A percentile compares a stretch with the other conserved stretches of the same genome.
phyloP scores from a whole-genome alignment of 2,888 invertebrate genomes.

The Mimachlamys varia region DNA sequence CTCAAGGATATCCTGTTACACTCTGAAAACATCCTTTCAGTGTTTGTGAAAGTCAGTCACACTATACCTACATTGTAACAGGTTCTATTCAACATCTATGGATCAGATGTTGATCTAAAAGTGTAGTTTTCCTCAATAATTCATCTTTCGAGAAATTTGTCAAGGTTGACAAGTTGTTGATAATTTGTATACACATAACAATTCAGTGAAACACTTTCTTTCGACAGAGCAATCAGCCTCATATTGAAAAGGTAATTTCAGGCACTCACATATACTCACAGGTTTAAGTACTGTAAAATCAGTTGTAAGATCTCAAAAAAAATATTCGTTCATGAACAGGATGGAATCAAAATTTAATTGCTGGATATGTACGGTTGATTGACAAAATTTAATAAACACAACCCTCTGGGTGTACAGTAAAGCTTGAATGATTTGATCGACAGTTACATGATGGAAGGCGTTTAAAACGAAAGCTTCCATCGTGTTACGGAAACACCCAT shows the following conservation, averaged over 20 bases:
- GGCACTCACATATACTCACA: not conserved
- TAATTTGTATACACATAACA: not conserved
- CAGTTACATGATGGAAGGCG: not conserved
- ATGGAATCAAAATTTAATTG: not conserved
- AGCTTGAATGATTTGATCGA: not conserved
- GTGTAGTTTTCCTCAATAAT: no score
- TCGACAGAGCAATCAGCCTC: not conserved
- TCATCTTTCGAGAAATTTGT: not conserved
- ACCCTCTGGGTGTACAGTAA: not conserved
- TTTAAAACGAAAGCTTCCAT: not conserved
- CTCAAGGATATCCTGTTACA: no score
- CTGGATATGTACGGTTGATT: not conserved
- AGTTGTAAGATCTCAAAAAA: not conserved
- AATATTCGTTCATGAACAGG: not conserved
- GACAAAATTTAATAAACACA: not conserved
- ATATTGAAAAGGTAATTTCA: not conserved
- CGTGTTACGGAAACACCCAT: not conserved
- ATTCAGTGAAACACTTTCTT: not conserved
- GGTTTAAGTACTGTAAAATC: not conserved
- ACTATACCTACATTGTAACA: no score
- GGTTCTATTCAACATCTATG: no score
- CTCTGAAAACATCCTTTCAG: no score
- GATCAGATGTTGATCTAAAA: no score
- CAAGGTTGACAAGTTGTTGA: not conserved
- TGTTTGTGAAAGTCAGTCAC: no score